Evolutionary conservation across 2,113 vertebrate genomes (phyloP).

Genomic region (Dicrurus megarhynchus): DNA sequence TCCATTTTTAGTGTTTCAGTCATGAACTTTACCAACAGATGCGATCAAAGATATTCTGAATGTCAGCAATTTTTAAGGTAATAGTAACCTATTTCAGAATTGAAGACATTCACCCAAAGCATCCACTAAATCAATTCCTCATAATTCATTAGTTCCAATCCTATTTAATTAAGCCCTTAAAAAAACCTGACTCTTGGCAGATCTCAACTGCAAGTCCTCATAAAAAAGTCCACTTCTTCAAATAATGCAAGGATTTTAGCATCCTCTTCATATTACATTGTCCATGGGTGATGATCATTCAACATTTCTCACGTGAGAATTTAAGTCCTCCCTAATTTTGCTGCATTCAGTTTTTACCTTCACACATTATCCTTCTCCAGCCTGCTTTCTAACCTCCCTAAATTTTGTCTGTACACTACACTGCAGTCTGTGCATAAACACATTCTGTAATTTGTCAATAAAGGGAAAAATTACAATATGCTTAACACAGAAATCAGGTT

Average conservation of each 20-base stretch:
- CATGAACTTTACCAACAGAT: neutral
- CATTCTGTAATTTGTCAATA: neutral
- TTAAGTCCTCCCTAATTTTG: neutral
- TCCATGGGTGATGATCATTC: neutral
- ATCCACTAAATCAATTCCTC: neutral
- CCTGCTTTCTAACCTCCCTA: neutral
- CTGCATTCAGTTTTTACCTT: neutral
- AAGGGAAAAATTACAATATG: neutral
- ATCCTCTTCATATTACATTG: neutral
- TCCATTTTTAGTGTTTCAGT: neutral
- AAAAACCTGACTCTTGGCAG: neutral
- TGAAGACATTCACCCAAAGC: neutral
- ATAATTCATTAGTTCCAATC: neutral
- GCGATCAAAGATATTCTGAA: neutral
- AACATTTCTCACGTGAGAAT: neutral
- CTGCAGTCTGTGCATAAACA: neutral
- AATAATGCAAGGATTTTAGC: neutral
- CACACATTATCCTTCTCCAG: neutral
- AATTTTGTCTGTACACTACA: neutral
- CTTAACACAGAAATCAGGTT: neutral
- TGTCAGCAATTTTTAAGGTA: neutral
- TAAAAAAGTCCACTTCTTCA: neutral
- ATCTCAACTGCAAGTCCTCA: neutral
- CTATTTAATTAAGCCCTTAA: neutral
- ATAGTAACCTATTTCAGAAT: neutral